Base-by-base conservation (phyloP, 2,113 vertebrate genomes). In the Cyanoramphus novaezelandiae region DNA sequence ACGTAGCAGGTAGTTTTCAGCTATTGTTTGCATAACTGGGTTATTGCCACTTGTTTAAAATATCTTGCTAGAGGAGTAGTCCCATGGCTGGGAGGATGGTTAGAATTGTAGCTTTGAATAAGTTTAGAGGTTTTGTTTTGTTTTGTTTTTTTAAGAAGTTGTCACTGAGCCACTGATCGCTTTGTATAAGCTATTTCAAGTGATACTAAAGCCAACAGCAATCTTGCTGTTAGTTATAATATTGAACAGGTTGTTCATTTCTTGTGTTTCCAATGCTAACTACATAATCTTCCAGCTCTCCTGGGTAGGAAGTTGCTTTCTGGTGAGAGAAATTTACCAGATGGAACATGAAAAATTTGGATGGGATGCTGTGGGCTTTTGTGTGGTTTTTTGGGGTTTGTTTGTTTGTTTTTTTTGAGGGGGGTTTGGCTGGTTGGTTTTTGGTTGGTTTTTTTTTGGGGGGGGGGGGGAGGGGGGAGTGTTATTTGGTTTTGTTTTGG, bases 31-130 rank as follows among this genome's bases (percentile, higher is more conserved):
- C 4, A 13, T 55, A 79, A 62, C 53, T 79, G 59, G 13, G 17
- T 91, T 93, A 63, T 21, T 94, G n/a, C 50, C 15, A 20, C 82
- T 95, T 60, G 17, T 47, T 88, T 93, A 52, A 67, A 70, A 37
- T 37, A 2, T 41, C 29, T 76, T 70, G 27, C 67, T 67, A 29
- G 37, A 47, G 39, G 43, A 92, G 37, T 39, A 50, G 37, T 29
- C 29, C 33, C 6, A 2, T 17, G n/a, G 8, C 46, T 75, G 46
- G 28, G 21, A 69, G 13, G 24, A 39, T 57, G 29, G 6, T 33
- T 47, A 49, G 16, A 80, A 67, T 11, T 59, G 21, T 27, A 60
- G 17, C 39, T 63, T 49, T 68, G 49, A 64, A 4, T 86, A n/a
- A 55, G 13, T 14, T 35, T 3, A 46, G 35, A 57, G 5, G n/a